Conservation (phyloP, 1,140 invertebrate genomes). For the Charaxes varanes region DNA sequence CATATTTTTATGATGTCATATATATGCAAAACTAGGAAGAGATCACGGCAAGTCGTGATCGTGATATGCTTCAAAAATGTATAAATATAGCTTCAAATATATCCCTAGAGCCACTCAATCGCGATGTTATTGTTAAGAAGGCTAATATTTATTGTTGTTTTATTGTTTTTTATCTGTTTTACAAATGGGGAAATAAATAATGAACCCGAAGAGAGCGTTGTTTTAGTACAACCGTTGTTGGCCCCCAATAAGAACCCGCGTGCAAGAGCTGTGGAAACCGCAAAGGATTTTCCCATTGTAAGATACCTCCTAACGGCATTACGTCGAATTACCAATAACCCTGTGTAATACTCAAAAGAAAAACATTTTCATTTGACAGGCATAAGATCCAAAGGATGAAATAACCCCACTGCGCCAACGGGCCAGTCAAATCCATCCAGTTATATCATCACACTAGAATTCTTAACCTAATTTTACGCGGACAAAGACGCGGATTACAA, state of each 20-base stretch:
- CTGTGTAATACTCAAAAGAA: no score
- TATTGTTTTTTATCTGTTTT: constrained; percentile 3
- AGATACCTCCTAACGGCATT: no score
- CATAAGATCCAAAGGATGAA: no score
- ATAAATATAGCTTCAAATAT: constrained; percentile 38
- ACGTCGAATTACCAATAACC: no score
- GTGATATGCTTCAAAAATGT: constrained; percentile 28
- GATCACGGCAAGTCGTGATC: constrained; percentile 35
- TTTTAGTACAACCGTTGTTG: constrained; percentile 42
- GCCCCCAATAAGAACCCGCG: constrained; percentile 34
- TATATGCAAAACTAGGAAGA: constrained; percentile 16
- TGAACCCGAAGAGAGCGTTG: constrained; percentile 24
- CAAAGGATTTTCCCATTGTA: constrained; percentile 53
- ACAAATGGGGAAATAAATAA: constrained; percentile 5
- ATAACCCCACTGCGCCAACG: no score
- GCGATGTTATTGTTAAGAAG: constrained; percentile 12
- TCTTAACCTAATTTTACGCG: no score
- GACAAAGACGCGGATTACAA: no score
- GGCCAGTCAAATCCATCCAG: no score
- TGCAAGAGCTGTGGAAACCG: constrained; percentile 40
- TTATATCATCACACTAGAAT: no score
- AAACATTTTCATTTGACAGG: no score
- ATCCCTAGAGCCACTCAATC: constrained; percentile 5
- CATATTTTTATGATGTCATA: constrained; percentile 14
- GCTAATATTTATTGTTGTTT: constrained; percentile 10